Evolutionary conservation across 2,113 vertebrate species (phyloP).

Genomic region (Microcebus griseorufus): DNA sequence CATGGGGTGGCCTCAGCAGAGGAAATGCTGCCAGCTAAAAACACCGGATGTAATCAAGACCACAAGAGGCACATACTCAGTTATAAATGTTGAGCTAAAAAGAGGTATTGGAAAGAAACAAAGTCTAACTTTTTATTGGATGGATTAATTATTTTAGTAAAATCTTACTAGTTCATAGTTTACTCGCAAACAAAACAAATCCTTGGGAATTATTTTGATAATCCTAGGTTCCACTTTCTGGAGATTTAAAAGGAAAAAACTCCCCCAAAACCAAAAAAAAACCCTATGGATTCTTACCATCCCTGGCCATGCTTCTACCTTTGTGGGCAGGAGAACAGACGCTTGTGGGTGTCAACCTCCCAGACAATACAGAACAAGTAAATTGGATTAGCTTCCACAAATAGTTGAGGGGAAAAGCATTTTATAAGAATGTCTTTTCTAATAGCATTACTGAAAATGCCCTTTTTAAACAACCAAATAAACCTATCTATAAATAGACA

Average conservation of each 20-base stretch:
- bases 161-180: slow-evolving; percentile 67
- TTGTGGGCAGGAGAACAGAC: neutral
- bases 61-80: slow-evolving; percentile 84
- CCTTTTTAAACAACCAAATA: neutral
- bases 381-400: neutral
- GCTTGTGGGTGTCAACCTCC: neutral
- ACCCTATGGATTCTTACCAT: neutral
- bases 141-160: slow-evolving; percentile 76
- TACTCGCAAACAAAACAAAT: slow-evolving; percentile 56
- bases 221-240: slow-evolving; percentile 31
- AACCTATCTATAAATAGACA: neutral
- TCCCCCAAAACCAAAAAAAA: neutral
- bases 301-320: neutral
- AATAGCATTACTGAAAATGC: neutral
- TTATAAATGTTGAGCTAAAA: slow-evolving; percentile 82
- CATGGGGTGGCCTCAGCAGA: slow-evolving; percentile 82
- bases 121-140: slow-evolving; percentile 73
- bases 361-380: neutral
- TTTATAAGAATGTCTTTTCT: slow-evolving; percentile 33
- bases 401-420: neutral
- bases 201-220: slow-evolving; percentile 64
- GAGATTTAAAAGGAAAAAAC: neutral
- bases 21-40: slow-evolving; percentile 88
- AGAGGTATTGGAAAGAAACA: slow-evolving; percentile 77
- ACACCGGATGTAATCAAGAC: slow-evolving; percentile 89